Conservation (phyloP, 2,888 invertebrate species). For the Phyto melanocephala region DNA sequence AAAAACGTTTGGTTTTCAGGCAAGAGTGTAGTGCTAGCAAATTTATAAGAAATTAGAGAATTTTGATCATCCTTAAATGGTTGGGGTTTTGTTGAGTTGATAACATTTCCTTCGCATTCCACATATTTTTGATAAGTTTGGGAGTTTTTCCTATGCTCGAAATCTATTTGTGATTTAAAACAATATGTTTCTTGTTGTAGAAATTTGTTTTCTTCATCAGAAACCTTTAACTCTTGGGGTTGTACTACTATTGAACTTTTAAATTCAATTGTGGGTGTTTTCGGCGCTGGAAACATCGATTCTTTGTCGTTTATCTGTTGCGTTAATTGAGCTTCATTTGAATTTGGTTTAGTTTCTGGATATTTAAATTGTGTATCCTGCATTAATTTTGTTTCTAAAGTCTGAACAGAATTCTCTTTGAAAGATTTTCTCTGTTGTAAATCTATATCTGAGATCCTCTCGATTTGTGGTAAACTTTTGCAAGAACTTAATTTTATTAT, state of each 20-base stretch:
- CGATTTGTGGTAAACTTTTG: background rate
- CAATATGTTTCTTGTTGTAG: background rate
- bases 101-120: background rate
- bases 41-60: background rate
- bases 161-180: background rate
- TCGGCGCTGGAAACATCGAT: no score
- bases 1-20: background rate
- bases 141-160: background rate
- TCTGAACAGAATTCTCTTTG: background rate
- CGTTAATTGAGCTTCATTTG: background rate
- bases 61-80: background rate
- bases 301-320: background rate
- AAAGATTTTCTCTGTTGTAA: background rate
- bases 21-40: background rate
- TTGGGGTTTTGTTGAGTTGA: background rate
- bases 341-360: background rate
- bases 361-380: background rate
- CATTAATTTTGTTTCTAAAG: background rate
- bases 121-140: background rate
- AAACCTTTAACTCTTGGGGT: background rate
- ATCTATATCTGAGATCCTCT: background rate
- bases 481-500: slow-evolving; percentile 28
- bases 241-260: background rate
- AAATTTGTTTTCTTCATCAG: background rate
- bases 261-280: no score